Evolutionary conservation across 2,113 vertebrate genomes (phyloP).

Genomic region (Muntiacus reevesi): DNA sequence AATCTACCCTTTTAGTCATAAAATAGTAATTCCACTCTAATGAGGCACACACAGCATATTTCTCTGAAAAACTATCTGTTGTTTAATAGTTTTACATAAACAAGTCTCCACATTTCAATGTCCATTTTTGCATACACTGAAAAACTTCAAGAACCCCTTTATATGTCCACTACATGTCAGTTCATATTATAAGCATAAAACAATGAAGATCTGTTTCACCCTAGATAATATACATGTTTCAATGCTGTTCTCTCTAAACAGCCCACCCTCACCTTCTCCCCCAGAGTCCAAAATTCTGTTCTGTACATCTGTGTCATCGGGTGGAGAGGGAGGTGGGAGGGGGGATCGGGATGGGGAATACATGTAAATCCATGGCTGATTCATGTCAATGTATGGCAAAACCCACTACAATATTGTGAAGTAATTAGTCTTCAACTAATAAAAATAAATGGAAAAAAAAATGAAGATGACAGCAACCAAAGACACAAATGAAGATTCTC

Average conservation of each 20-base stretch:
- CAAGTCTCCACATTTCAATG: neutral
- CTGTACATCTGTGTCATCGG: too few relatives aligned
- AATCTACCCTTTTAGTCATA: neutral
- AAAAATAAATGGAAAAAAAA: neutral
- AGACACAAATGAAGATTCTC: neutral
- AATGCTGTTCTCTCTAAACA: too few relatives aligned
- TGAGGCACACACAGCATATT: neutral
- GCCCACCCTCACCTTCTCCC: too few relatives aligned
- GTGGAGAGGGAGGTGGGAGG: too few relatives aligned
- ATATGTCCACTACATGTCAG: neutral
- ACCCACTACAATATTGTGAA: too few relatives aligned
- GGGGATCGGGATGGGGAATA: too few relatives aligned
- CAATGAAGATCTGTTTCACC: neutral
- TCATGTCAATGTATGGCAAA: too few relatives aligned
- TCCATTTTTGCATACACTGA: neutral
- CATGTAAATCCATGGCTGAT: too few relatives aligned
- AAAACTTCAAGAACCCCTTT: neutral
- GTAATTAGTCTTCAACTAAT: too few relatives aligned
- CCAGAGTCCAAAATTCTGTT: too few relatives aligned
- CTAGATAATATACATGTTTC: too few relatives aligned
- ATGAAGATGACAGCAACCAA: neutral
- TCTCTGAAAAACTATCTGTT: neutral
- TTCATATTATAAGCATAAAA: neutral
- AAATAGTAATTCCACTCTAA: neutral
- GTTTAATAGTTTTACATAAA: neutral